Percentiles rank a stretch among this genome's conserved stretches.
phyloP scores from a whole-genome alignment of 2,113 vertebrate genomes.

The Oncorhynchus tshawytscha region DNA sequence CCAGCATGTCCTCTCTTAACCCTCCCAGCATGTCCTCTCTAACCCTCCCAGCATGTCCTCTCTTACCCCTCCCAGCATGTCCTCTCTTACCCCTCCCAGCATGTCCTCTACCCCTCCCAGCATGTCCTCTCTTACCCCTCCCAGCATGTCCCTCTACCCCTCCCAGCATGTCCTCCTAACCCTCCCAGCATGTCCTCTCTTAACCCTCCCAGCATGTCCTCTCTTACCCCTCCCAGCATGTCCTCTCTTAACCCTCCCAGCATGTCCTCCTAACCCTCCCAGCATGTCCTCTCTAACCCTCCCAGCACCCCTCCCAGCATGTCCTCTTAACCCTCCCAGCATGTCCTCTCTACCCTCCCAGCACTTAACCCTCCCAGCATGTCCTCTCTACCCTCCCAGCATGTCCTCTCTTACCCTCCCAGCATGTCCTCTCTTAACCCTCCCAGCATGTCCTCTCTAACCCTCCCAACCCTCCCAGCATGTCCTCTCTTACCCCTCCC shows the following conservation, averaged over 20 bases:
- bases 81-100: too few relatives aligned
- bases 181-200: constrained; percentile 38
- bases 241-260: background rate
- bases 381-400: background rate
- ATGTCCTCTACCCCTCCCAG: too few relatives aligned
- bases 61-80: background rate
- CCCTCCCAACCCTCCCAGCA: too few relatives aligned
- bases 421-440: background rate
- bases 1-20: background rate
- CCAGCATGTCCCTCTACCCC: background rate
- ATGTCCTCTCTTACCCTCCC: background rate
- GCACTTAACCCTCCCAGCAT: background rate
- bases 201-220: too few relatives aligned
- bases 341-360: background rate
- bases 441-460: background rate
- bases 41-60: background rate
- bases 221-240: constrained; percentile 77
- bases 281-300: too few relatives aligned
- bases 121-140: too few relatives aligned
- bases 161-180: background rate
- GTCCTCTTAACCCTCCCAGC: background rate
- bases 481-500: too few relatives aligned
- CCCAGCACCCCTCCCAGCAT: too few relatives aligned
- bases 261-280: too few relatives aligned
- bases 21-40: background rate